Evolutionary conservation across 2,797 vertebrate species (phyloP).

Genomic region (Nyctalus aviator): DNA sequence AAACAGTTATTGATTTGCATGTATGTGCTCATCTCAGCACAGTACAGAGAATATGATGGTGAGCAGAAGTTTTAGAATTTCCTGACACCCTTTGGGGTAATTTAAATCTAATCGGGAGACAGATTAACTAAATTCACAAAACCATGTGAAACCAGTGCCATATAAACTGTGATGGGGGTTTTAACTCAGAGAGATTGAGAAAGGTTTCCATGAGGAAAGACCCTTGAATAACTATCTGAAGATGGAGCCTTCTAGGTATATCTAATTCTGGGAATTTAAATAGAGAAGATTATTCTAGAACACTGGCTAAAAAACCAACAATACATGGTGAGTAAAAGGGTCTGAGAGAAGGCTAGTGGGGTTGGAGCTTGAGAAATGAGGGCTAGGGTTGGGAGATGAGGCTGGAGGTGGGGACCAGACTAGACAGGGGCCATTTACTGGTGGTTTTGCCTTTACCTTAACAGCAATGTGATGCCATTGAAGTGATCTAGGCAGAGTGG

Average conservation of each 20-base stretch:
- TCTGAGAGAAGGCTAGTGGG: not conserved
- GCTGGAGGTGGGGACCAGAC: not conserved
- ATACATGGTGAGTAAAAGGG: not conserved
- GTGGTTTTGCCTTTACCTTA: not conserved
- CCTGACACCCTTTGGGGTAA: no score
- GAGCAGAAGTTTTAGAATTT: not conserved
- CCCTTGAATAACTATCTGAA: not conserved
- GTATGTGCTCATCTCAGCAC: not conserved
- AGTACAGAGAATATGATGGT: not conserved
- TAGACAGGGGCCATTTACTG: not conserved
- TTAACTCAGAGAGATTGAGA: not conserved
- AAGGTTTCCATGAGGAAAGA: not conserved
- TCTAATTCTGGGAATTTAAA: conserved; percentile 1
- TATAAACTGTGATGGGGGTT: not conserved
- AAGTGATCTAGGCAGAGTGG: not conserved
- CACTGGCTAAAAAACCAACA: not conserved
- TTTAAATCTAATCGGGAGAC: not conserved
- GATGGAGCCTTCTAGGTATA: not conserved
- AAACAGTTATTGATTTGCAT: not conserved
- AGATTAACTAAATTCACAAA: not conserved
- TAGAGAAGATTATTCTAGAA: not conserved
- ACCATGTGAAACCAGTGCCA: not conserved
- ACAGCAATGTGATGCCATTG: not conserved
- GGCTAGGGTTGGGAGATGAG: not conserved
- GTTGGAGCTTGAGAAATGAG: not conserved